Evolutionary conservation across 2,888 invertebrate species (phyloP).

Genomic region (Amphipoea oculea): DNA sequence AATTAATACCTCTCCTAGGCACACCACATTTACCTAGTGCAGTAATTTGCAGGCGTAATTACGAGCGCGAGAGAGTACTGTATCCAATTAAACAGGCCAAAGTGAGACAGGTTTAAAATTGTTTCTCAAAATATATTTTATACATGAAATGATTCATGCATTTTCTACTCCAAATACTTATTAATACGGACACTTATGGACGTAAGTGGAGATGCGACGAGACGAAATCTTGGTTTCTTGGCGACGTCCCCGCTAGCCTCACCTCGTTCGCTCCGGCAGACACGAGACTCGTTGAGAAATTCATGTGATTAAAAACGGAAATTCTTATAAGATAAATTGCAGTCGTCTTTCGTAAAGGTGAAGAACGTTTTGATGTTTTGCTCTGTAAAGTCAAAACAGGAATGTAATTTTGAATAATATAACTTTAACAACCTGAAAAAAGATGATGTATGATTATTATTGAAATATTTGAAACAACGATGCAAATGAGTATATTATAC

Average conservation of each 20-base stretch:
- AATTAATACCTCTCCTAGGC: slow-evolving; percentile 25
- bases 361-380: slow-evolving; percentile 16
- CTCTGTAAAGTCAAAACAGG: slow-evolving; percentile 23
- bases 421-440: neutral
- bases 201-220: slow-evolving; percentile 50
- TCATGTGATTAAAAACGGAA: slow-evolving; percentile 45
- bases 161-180: slow-evolving; percentile 57
- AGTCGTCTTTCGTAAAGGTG: slow-evolving; percentile 12
- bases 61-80: slow-evolving; percentile 33
- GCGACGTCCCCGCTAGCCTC: slow-evolving; percentile 42
- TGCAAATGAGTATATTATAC: neutral
- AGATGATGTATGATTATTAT: neutral
- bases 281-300: slow-evolving; percentile 41
- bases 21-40: slow-evolving; percentile 29
- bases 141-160: slow-evolving; percentile 21
- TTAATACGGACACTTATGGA: slow-evolving; percentile 53
- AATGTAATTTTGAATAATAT: slow-evolving; percentile 3
- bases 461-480: neutral
- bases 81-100: slow-evolving; percentile 37
- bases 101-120: neutral
- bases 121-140: slow-evolving; percentile 13
- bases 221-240: slow-evolving; percentile 53
- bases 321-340: slow-evolving; percentile 36
- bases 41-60: slow-evolving; percentile 44
- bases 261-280: slow-evolving; percentile 59